Base-by-base conservation (phyloP, 2,888 invertebrate genomes). In the Rhingia campestris region DNA sequence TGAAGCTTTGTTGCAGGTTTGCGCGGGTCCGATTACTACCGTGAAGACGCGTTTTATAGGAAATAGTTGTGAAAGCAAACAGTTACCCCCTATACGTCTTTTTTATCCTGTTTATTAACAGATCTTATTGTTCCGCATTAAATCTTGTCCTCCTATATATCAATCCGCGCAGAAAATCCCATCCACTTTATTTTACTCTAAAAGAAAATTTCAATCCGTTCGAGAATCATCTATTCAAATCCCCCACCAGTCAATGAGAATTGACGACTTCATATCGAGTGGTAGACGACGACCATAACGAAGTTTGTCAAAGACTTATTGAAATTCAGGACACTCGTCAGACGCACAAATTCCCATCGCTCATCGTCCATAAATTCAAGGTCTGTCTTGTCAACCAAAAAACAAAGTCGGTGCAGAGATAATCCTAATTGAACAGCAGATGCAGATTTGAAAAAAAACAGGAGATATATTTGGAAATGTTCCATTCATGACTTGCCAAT, bases 321-420 rank as follows among this genome's bases (percentile, higher is more conserved):
- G 10, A 14, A 39, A 66, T 51, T 32, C 53, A 66, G 41, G 33
- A 14, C 66, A 54, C 14, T 22, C 6, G 54, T 56, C 53, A 56
- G 45, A 43, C 35, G 67, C 54, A 54, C 43, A 35, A 58, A 70
- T 39, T 72, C 63, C 37, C 43, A 54, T 47, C 51, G 35, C 35
- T 43, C 9, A n/a, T 51, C 45, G 12, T 22, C 33, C 49, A 77
- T 77, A 70, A 64, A 70, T 64, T 70, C 37, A 70, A 64, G 39
- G 56, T 47, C 41, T 59, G n/a, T 12, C 30, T 6, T 9, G 14
- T 30, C 9, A 10, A 37, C 22, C 22, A 56, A 39, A 56, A 39
- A 33, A 53, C 10, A 35, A 35, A 35, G 12, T 33, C 12, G 3
- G 33, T 45, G 33, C 3, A n/a, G 41, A 5, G 2, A 4, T 12